These are phyloP conservation scores for Brachionus paranguensis DNA, from an alignment of 1,140 invertebrate genomes.

Conservation along the genomic window DNA sequence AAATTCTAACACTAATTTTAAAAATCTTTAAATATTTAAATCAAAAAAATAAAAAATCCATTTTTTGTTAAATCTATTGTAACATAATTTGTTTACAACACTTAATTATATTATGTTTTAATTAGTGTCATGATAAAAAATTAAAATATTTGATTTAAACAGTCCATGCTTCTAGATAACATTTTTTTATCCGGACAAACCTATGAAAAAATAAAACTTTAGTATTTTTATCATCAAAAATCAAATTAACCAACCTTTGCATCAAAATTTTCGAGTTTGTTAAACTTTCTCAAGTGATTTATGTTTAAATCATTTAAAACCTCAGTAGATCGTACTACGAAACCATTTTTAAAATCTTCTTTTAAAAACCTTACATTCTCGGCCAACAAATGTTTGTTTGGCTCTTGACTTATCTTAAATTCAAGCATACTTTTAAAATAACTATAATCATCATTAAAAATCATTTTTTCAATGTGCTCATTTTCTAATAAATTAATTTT, in stretches of 20 bases:
- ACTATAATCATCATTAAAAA: slow-evolving; percentile 18
- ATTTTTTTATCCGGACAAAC: not conserved
- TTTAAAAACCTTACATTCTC: slow-evolving; percentile 15
- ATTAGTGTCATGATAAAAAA: not conserved
- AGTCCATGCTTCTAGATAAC: not conserved
- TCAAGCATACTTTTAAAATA: slow-evolving; percentile 22
- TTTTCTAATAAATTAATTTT: not conserved
- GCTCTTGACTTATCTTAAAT: not conserved
- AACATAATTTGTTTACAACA: not conserved
- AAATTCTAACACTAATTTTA: no score
- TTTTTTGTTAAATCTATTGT: not conserved
- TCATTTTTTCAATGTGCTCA: not conserved
- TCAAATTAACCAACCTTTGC: not conserved
- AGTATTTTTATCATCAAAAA: no score
- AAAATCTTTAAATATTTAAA: not conserved
- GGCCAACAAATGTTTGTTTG: not conserved
- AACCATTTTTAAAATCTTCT: not conserved
- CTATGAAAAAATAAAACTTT: not conserved
- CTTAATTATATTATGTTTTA: not conserved
- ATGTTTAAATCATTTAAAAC: slow-evolving; percentile 39
- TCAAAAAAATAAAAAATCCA: not conserved
- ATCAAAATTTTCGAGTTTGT: slow-evolving; percentile 18
- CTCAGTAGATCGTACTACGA: slow-evolving; percentile 16
- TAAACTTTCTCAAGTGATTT: slow-evolving; percentile 7
- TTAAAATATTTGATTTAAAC: slow-evolving; percentile 27